Base-by-base conservation (phyloP, 1,140 invertebrate species). In the Anastrepha obliqua region DNA sequence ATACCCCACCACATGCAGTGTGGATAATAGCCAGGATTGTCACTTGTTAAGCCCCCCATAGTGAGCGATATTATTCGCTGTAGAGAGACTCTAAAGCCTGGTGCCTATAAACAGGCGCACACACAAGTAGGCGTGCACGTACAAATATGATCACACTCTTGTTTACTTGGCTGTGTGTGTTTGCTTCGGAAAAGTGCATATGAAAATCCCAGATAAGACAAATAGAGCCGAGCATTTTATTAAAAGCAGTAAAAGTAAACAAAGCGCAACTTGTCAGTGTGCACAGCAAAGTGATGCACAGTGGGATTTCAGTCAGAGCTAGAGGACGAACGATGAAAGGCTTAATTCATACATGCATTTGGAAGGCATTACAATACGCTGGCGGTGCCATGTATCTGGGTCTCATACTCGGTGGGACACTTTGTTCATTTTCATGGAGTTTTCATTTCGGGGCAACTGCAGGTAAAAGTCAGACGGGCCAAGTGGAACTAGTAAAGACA, bases 141-240 rank as follows among this genome's bases (percentile, higher is more conserved):
- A 11, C 17, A 55, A 29, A 29, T 67, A 5, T 39, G 6, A 7
- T 6, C 17, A n/a, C 0, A 20, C 74, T 20, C 20, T 62, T 62
- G 42, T 81, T 81, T 81, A 11, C 47, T 55, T 81, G 17, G 74
- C 47, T 81, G 60, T 62, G 60, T 55, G 11, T 81, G 44, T 81
- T 51, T 55, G 44, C 47, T 5, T 20, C 9, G 15, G 44, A 81
- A 81, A 81, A 81, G 47, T 81, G 74, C 47, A 81, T 81, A 81
- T 81, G 51, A 20, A 81, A 81, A 81, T 81, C 74, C 47, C 15
- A 51, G 74, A 81, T 81, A 81, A 81, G 74, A 81, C 74, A 81
- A 81, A 81, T 81, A 81, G 74, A 81, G 74, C 74, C 29, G 51
- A 81, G 74, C 47, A 81, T 81, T 81, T 81, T 51, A 81, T 81